These are phyloP conservation scores for Amphibalanus amphitrite DNA, from an alignment of 1,140 invertebrate species.

Conservation along the genomic window DNA sequence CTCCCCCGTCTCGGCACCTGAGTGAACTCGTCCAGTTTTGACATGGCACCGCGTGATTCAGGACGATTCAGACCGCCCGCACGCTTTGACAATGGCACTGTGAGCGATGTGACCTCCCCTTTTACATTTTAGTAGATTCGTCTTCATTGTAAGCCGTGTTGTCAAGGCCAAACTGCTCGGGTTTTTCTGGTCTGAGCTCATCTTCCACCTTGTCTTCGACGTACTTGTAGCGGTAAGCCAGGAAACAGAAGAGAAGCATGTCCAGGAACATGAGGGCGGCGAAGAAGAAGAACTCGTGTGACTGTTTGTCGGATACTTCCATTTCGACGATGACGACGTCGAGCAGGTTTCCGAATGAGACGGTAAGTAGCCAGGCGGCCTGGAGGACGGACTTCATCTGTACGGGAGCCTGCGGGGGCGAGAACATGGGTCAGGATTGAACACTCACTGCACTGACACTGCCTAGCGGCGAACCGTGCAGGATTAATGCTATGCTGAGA, in stretches of 20 bases:
- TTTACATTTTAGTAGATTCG: not conserved
- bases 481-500: no score
- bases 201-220: slow-evolving; percentile 16
- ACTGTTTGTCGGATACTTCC: slow-evolving; percentile 44
- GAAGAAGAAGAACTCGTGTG: slow-evolving; percentile 72
- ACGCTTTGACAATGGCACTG: no score
- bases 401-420: slow-evolving; percentile 52
- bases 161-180: not conserved
- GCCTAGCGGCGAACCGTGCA: no score
- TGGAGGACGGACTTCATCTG: slow-evolving; percentile 85
- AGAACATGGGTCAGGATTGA: no score
- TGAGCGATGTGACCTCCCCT: no score
- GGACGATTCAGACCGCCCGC: no score
- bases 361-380: slow-evolving; percentile 73
- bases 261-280: slow-evolving; percentile 64
- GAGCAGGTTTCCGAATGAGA: slow-evolving; percentile 77
- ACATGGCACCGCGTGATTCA: no score
- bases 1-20: no score
- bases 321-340: slow-evolving; percentile 67
- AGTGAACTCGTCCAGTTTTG: no score
- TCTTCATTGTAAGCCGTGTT: not conserved
- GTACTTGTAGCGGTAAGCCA: slow-evolving; percentile 41
- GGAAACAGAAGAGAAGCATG: slow-evolving; percentile 57
- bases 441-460: no score
- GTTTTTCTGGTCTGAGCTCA: not conserved